Evolutionary conservation across 2,888 invertebrate species (phyloP), one percentile per base, ranked within the genome.

Genomic region (Conchocele bisecta): DNA sequence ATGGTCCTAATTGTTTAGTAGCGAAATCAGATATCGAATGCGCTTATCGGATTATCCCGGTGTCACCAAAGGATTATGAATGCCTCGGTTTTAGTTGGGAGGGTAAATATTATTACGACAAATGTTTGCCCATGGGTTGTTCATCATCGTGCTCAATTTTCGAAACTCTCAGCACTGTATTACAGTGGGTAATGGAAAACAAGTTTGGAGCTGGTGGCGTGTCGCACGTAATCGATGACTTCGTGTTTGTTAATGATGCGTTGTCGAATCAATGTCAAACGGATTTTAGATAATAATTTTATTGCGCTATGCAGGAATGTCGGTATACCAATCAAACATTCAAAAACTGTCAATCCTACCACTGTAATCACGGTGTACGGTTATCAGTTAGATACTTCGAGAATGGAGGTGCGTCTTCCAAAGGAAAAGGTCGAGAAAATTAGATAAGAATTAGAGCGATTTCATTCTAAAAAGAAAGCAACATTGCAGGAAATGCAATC

Each of bases 21-120:
- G 72, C 67, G 20, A 73, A 73, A 29, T 29, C 58, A 1, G 72
- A 72, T 46, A 57, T 72, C 15, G 67, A 72, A 48, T 51, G 58
- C 48, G 72, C 67, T 1, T 74, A 61, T 28, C 50, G 65, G 5
- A 51, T 65, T 1, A 46, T 74, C 28, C 65, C 65, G 1, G 61
- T 74, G 9, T 7, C 35, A 20, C 61, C 57, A 22, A 1, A 7
- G 0, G 61, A 69, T 51, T 61, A 60, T 53, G 58, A 61, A 33
- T 20, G 65, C 5, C 24, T 74, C 13, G 61, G 65, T 26, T 65
- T 69, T 41, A 11, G 13, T 3, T 51, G 60, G 46, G 41, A 64
- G 15, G 20, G 54, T 0, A 5, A 37, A 6, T 63, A 39, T 35
- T 75, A 66, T 42, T 60, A 24, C 50, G 73, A 73, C 24, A 33